These are phyloP conservation scores for Netelia melanura DNA, from an alignment of 2,888 invertebrate species.

Conservation along the genomic window DNA sequence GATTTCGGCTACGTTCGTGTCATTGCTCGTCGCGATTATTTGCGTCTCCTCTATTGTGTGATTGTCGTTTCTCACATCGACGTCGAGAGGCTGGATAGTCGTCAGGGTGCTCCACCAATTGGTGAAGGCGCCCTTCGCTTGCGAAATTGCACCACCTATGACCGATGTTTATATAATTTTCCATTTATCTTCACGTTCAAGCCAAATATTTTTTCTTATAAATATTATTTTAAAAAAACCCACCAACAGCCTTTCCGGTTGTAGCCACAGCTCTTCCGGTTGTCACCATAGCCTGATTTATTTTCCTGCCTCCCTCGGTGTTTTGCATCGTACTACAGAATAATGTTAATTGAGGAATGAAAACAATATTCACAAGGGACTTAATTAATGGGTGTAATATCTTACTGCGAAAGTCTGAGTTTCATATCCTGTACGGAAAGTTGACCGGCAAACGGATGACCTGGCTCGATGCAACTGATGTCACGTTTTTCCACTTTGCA, in stretches of 20 bases:
- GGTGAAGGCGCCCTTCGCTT: conserved; percentile 94
- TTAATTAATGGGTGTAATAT: conserved; percentile 71
- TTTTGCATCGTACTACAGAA: conserved; percentile 95
- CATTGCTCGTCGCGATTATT: conserved; percentile 48
- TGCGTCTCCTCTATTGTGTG: conserved; percentile 54
- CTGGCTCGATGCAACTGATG: conserved; percentile 86
- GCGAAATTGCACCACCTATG: conserved; percentile 93
- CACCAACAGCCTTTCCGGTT: conserved; percentile 91
- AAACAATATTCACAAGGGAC: background rate
- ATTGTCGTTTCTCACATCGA: conserved; percentile 66
- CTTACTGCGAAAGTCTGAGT: conserved; percentile 95
- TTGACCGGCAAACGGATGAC: conserved; percentile 98
- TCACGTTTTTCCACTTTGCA: conserved; percentile 85
- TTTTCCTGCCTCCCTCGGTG: conserved; percentile 96
- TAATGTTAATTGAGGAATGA: conserved; percentile 13
- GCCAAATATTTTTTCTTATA: no score
- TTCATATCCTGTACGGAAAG: conserved; percentile 98
- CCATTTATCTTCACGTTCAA: no score
- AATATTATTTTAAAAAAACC: conserved; percentile 74
- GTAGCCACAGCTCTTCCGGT: conserved; percentile 96
- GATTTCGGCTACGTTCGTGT: conserved; percentile 16
- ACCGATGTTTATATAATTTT: conserved; percentile 55
- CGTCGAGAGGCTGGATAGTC: conserved; percentile 85
- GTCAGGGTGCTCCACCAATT: conserved; percentile 94
- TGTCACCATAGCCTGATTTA: conserved; percentile 96